Evolutionary conservation across 2,797 vertebrate genomes (phyloP), one percentile per base, ranked within the genome.

Genomic region (Carapus acus): DNA sequence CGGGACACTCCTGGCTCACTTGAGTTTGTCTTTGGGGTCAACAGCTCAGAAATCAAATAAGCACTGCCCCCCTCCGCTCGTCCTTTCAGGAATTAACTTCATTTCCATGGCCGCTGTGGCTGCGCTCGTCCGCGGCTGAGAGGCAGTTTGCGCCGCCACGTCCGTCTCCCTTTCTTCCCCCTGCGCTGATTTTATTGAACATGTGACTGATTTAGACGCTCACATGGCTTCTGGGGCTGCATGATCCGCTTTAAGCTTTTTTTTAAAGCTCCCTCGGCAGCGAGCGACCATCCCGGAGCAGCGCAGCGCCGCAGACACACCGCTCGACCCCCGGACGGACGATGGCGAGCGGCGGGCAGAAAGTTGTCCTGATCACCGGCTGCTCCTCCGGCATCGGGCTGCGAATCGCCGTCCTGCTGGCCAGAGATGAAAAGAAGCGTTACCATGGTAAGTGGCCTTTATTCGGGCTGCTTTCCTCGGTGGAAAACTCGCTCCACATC

Each of bases 361-460:
- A 83, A 84, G 91, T 88, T 6, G 93, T 97, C 45, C 85, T 97
- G 47, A 85, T 97, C 86, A 95, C 94, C 15, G 94, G 94, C 78
- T 97, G 94, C 74, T 97, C 94, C 51, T 95, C 94, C 0, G 93
- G 94, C 66, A 94, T 97, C 57, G 94, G 94, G 64, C 84, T 97
- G 58, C 86, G 89, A 59, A 88, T 96, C 37, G 94, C 94, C 2
- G 88, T 90, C 58, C 87, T 85, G 59, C 84, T 97, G 84, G 94
- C 93, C 36, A 88, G 63, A 55, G 94, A 97, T 81, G 90, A 91
- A 49, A 83, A 80, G 76, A 86, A 86, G 72, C 91, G 92, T 55
- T 97, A 91, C 84, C 88, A 90, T 69, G 94, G 94, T 97, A 88
- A 92, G 87, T 78, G 48, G 57, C 61, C 76, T 69, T 79, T 78